Evolutionary conservation across 2,797 vertebrate species (phyloP).

Genomic region (Hipposideros larvatus): DNA sequence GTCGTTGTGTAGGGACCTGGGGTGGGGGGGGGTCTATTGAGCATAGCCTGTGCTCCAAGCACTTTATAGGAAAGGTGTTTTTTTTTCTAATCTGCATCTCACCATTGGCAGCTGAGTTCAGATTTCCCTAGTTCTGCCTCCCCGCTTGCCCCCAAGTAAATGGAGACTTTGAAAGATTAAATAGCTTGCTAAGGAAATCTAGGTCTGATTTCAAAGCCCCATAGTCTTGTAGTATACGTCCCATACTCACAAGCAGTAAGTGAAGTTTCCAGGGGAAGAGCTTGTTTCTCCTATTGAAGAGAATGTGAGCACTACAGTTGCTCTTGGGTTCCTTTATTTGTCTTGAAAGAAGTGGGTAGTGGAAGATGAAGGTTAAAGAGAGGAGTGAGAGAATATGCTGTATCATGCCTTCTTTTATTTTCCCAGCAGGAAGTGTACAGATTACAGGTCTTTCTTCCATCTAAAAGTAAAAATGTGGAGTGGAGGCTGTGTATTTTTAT

Average conservation of each 20-base stretch:
- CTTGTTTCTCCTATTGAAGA: conserved; percentile 23
- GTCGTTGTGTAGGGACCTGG: background rate
- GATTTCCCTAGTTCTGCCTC: background rate
- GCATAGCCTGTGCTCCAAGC: background rate
- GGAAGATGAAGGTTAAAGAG: conserved; percentile 54
- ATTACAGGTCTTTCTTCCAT: conserved; percentile 65
- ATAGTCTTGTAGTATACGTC: background rate
- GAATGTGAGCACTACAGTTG: background rate
- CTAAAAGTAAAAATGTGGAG: conserved; percentile 64
- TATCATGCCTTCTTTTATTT: conserved; percentile 71
- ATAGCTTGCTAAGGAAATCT: conserved; percentile 49
- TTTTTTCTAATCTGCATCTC: background rate
- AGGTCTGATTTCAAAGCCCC: conserved; percentile 31
- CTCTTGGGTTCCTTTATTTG: conserved; percentile 53
- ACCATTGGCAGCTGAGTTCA: background rate
- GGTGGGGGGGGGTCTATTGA: background rate
- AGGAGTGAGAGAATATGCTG: conserved; percentile 54
- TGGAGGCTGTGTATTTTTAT: conserved; percentile 69
- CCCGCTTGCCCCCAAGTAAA: background rate
- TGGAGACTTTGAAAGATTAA: conserved; percentile 34
- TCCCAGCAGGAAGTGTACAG: conserved; percentile 45
- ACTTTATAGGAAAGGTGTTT: background rate
- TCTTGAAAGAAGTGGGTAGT: conserved; percentile 64
- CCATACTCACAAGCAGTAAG: conserved; percentile 12
- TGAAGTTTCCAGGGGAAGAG: background rate